phyloP scores from a whole-genome alignment of 2,113 vertebrate genomes.

The Agelaius tricolor region DNA sequence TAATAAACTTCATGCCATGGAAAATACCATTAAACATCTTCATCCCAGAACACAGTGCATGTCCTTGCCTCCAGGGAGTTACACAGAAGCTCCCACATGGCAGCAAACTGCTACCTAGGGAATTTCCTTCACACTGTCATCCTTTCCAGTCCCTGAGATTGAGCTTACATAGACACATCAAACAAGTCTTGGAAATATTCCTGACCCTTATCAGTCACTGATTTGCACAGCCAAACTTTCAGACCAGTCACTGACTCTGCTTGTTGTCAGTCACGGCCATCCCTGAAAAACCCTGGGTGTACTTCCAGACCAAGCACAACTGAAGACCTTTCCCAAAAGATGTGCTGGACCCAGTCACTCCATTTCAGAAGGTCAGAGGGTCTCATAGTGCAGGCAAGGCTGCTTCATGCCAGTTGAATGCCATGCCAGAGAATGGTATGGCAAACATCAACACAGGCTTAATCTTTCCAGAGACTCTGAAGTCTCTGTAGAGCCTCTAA shows the following conservation, averaged over 20 bases:
- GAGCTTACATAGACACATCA: not conserved
- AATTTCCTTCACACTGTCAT: not conserved
- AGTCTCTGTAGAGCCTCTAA: not conserved
- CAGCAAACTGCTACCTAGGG: not conserved
- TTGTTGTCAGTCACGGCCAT: accelerated
- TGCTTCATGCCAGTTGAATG: not conserved
- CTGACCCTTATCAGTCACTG: not conserved
- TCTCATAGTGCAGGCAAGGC: not conserved
- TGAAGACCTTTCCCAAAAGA: not conserved
- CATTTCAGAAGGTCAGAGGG: not conserved
- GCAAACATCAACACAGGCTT: not conserved
- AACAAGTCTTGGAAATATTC: not conserved
- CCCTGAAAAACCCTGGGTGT: not conserved
- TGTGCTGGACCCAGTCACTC: not conserved
- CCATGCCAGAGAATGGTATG: not conserved
- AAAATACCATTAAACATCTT: not conserved
- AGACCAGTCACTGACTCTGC: not conserved
- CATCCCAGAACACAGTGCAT: not conserved
- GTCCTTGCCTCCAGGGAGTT: not conserved
- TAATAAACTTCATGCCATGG: not conserved
- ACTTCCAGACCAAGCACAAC: not conserved
- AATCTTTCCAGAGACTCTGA: not conserved
- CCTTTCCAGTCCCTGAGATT: not conserved
- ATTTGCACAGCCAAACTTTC: not conserved
- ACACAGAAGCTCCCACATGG: not conserved